These are phyloP conservation scores for Empidonax alnorum DNA, from an alignment of 2,113 vertebrate species.

Conservation along the genomic window DNA sequence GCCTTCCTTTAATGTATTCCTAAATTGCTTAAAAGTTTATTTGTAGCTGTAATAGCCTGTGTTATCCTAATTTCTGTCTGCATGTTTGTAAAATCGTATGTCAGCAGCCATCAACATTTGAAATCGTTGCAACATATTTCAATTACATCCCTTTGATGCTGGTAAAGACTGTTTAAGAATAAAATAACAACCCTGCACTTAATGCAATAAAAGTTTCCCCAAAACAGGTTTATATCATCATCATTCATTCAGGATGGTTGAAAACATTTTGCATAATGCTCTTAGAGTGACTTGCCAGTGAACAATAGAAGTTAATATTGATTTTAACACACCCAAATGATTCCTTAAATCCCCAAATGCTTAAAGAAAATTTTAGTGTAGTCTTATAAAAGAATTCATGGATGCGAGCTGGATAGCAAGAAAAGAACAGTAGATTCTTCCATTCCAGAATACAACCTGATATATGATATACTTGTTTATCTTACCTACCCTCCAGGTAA, in stretches of 20 bases:
- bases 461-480: neutral
- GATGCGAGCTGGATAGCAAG: neutral
- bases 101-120: constrained; percentile 46
- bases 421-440: neutral
- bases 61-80: constrained; percentile 22
- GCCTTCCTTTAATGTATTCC: constrained; percentile 16
- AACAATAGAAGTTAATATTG: constrained; percentile 36
- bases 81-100: constrained; percentile 45
- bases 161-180: constrained; percentile 21
- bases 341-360: neutral
- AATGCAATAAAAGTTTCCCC: constrained; percentile 54
- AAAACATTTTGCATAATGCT: constrained; percentile 19
- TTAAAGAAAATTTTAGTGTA: neutral
- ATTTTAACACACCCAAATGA: constrained; percentile 18
- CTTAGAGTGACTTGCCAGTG: constrained; percentile 3
- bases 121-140: constrained; percentile 38
- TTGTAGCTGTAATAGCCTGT: constrained; percentile 38
- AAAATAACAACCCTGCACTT: constrained; percentile 48
- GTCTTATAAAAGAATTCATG: neutral
- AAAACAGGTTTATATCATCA: constrained; percentile 48
- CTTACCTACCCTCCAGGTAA: neutral
- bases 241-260: constrained; percentile 26
- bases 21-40: constrained; percentile 55
- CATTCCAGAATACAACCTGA: neutral
- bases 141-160: constrained; percentile 44